Evolutionary conservation across 2,113 vertebrate genomes (phyloP).

Genomic region (Seriola quinqueradiata): DNA sequence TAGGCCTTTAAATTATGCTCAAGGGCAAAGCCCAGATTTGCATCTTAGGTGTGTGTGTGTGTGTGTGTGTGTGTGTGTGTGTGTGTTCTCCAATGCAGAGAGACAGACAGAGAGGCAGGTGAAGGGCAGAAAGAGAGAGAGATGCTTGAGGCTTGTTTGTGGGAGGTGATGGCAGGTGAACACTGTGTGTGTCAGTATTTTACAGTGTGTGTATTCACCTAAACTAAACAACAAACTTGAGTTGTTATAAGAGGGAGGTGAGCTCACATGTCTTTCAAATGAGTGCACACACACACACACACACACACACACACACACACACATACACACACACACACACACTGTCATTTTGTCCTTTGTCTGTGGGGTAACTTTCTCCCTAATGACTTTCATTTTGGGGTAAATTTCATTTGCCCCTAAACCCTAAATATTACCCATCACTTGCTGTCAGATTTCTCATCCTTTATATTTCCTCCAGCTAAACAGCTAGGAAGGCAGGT

Average conservation of each 20-base stretch:
- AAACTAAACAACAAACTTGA: constrained; percentile 68
- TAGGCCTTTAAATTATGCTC: constrained; percentile 99
- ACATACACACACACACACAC: constrained; percentile 45
- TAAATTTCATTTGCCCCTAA: constrained; percentile 98
- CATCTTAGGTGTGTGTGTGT: constrained; percentile 90
- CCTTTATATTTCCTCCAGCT: constrained; percentile 97
- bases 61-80: constrained; percentile 71
- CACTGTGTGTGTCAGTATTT: constrained; percentile 53
- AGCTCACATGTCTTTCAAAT: constrained; percentile 79
- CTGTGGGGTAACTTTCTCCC: constrained; percentile 85
- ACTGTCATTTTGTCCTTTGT: constrained; percentile 73
- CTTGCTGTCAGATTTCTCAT: constrained; percentile 99
- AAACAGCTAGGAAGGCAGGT: constrained; percentile 98
- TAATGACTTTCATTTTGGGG: constrained; percentile 95
- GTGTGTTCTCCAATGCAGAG: constrained; percentile 49
- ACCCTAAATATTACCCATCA: constrained; percentile 98
- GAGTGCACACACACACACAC: constrained; percentile 74
- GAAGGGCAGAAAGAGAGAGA: constrained; percentile 71
- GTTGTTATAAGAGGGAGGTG: constrained; percentile 79
- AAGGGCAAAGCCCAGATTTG: constrained; percentile 99
- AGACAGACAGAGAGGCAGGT: constrained; percentile 69
- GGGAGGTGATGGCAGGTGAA: constrained; percentile 62
- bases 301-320: constrained; percentile 67
- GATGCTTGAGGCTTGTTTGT: constrained; percentile 76
- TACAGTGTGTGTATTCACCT: constrained; percentile 42